Percentiles rank a stretch among this genome's conserved stretches.
Evolutionary conservation across 2,113 vertebrate genomes (phyloP).

Genomic region (Spermophilus dauricus): DNA sequence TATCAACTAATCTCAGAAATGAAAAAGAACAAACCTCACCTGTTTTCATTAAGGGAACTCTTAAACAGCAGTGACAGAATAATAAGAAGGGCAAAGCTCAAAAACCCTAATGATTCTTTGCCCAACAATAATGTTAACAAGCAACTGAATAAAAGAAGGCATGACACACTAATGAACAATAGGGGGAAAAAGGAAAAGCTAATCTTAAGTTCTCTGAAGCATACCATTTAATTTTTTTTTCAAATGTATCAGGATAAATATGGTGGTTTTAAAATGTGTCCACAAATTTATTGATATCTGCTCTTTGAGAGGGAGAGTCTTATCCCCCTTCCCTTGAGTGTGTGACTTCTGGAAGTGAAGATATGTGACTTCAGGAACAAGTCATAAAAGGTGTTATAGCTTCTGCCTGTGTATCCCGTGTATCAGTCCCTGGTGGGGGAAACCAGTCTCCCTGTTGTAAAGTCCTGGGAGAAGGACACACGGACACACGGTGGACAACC

Average conservation of each 20-base stretch:
- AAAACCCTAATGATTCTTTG: background rate
- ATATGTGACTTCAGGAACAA: background rate
- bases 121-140: background rate
- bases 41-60: background rate
- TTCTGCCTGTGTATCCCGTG: background rate
- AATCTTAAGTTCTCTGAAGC: background rate
- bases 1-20: background rate
- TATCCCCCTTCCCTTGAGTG: too few species aligned
- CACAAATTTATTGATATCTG: background rate
- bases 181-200: background rate
- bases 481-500: fast-evolving
- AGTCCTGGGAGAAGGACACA: fast-evolving
- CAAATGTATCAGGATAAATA: background rate
- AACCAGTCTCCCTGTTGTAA: background rate
- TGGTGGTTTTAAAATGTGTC: background rate
- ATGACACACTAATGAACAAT: background rate
- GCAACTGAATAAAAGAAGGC: background rate
- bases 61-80: background rate
- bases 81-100: background rate
- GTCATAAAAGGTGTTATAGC: background rate
- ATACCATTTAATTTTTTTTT: background rate
- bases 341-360: background rate
- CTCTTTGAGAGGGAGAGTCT: background rate
- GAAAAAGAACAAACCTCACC: background rate
- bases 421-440: too few species aligned